Evolutionary conservation across 2,888 invertebrate genomes (phyloP).

Genomic region (Macrophya alboannulata): DNA sequence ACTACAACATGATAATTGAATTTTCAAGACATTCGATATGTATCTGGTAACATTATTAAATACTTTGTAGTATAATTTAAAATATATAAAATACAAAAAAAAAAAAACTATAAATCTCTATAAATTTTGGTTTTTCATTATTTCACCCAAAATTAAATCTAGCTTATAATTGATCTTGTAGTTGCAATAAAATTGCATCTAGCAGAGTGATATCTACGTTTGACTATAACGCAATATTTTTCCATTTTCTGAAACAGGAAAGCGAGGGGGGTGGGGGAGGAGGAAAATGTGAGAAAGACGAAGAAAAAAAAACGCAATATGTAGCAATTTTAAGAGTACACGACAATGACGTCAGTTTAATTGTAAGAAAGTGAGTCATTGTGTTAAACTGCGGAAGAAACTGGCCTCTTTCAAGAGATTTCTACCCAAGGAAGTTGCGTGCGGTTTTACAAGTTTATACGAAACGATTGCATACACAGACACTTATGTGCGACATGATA

Average conservation of each 20-base stretch:
- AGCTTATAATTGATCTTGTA: not conserved
- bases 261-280: not conserved
- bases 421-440: constrained; percentile 18
- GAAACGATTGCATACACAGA: not conserved
- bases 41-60: constrained; percentile 21
- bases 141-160: not conserved
- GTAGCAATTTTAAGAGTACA: not conserved
- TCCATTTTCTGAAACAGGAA: not conserved
- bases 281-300: not conserved
- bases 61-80: constrained; percentile 43
- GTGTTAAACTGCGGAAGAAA: not conserved
- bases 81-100: not conserved
- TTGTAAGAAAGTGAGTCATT: constrained; percentile 26
- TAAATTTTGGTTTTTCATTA: not conserved
- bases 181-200: not conserved
- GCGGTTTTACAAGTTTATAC: not conserved
- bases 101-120: constrained; percentile 29
- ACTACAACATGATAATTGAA: not conserved
- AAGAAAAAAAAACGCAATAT: not conserved
- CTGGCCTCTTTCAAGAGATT: not conserved
- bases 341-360: not conserved
- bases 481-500: constrained; percentile 18
- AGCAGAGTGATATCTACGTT: not conserved
- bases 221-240: not conserved
- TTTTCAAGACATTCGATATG: constrained; percentile 1